Evolutionary conservation across 2,113 vertebrate species (phyloP), one percentile per base, ranked within the genome.

Genomic region (Panurus biarmicus): DNA sequence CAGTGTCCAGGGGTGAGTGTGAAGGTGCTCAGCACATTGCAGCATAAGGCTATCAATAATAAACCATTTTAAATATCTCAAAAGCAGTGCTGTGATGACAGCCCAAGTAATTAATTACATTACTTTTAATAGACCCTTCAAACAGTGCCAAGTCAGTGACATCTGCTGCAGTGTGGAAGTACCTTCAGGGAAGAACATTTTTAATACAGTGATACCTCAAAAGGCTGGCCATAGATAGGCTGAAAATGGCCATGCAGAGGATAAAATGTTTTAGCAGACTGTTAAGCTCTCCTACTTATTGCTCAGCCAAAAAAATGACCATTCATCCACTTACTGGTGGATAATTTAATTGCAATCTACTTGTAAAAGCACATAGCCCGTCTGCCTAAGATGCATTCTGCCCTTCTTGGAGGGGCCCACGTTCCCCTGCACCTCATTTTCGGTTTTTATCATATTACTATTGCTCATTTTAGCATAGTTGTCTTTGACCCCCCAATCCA

Each of bases 51-150:
- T 96, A 97, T 95, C 96, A 94, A 91, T 94, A 95, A 96, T 94
- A 90, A 89, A 93, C 93, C 91, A 84, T 87, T 96, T 95, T 50
- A 94, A 94, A 83, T 78, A 92, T 75, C 96, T 97, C 91, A 96
- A 96, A 96, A 94, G 93, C 67, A 82, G 91, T 66, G 44, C 88
- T 84, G 86, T 91, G 97, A 96, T 98, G 98, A 97, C 97, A 98
- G 92, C 94, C 88, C 95, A 50, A 92, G 89, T 93, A 96, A 97
- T 96, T 96, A 97, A 98, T 98, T 97, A 93, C 90, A 81, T 97
- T 95, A 93, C 98, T 98, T 98, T 98, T 98, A 98, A 98, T 98
- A 98, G 97, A 96, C 85, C 89, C 73, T 97, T 96, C 95, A 90
- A 93, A 95, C 47, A 98, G 96, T 96, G 98, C 97, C 97, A 98